Evolutionary conservation across 2,888 invertebrate species (phyloP).

Genomic region (Cerastoderma edule): DNA sequence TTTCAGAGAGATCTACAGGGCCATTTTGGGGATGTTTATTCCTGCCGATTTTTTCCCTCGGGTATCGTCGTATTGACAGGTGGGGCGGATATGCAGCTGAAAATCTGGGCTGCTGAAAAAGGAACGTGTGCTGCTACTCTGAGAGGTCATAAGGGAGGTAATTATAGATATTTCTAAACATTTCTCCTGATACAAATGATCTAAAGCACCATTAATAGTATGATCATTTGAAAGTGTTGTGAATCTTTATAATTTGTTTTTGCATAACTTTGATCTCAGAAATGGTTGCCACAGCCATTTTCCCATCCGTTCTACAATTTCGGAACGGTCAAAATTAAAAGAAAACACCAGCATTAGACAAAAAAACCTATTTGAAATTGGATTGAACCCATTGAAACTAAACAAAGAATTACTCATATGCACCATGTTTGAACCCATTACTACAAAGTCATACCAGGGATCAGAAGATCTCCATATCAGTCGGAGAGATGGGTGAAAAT

Average conservation of each 20-base stretch:
- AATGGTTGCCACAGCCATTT: too few species aligned
- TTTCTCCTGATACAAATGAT: too few species aligned
- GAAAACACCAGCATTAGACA: too few species aligned
- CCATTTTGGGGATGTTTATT: slow-evolving; percentile 89
- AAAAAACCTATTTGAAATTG: background rate
- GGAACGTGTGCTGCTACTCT: slow-evolving; percentile 89
- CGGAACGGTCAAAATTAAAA: too few species aligned
- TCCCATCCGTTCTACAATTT: too few species aligned
- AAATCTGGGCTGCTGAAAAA: slow-evolving; percentile 89
- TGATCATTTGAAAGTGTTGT: too few species aligned
- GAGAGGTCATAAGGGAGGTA: slow-evolving; percentile 87
- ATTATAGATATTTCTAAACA: too few species aligned
- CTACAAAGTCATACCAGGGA: background rate
- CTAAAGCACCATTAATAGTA: too few species aligned
- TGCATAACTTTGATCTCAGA: too few species aligned
- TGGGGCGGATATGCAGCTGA: slow-evolving; percentile 89
- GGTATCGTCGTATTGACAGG: slow-evolving; percentile 88
- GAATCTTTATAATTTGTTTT: too few species aligned
- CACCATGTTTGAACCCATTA: background rate
- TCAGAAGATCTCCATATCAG: background rate
- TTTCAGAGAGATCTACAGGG: slow-evolving; percentile 85
- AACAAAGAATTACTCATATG: background rate
- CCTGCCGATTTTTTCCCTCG: slow-evolving; percentile 89
- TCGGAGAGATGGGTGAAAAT: background rate
- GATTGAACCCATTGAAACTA: background rate